Percentiles rank a stretch among this genome's conserved stretches.
Evolutionary conservation across 2,888 invertebrate species (phyloP).

Genomic region (Catocala sponsa): DNA sequence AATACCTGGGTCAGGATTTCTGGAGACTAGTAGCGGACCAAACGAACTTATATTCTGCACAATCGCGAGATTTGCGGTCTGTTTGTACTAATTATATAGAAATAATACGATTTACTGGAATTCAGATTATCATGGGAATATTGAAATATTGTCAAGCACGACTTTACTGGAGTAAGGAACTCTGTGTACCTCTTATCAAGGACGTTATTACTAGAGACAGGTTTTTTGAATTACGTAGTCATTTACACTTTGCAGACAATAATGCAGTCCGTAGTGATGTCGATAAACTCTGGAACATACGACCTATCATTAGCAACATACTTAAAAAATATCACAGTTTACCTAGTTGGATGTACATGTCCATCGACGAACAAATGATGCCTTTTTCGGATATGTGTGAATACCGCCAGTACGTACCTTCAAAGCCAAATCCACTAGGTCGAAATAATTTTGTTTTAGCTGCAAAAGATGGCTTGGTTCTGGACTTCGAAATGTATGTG

Average conservation of each 20-base stretch:
- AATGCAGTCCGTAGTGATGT: not conserved
- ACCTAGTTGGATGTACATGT: conserved; percentile 46
- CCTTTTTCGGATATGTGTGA: conserved; percentile 31
- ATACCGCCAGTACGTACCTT: conserved; percentile 29
- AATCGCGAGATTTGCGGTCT: not conserved
- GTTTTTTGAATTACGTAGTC: conserved; percentile 2
- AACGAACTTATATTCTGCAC: conserved; percentile 4
- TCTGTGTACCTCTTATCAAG: not conserved
- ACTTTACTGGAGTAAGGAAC: conserved; percentile 8
- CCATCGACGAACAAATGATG: conserved; percentile 54
- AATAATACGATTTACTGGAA: not conserved
- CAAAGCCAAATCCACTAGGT: conserved; percentile 55
- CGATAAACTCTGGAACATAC: conserved; percentile 17
- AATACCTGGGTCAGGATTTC: conserved; percentile 1
- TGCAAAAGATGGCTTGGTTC: conserved; percentile 37
- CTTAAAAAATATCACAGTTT: conserved; percentile 31
- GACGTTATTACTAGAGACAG: conserved; percentile 13
- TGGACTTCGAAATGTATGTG: conserved; percentile 47
- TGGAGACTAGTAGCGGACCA: conserved; percentile 1
- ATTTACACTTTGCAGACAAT: conserved; percentile 3
- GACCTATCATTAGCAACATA: conserved; percentile 11
- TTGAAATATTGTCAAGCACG: conserved; percentile 2
- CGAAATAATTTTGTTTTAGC: conserved; percentile 57
- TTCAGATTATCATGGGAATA: conserved; percentile 2
- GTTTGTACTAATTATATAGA: not conserved